Percentiles rank a stretch among this genome's conserved stretches.
Conservation (phyloP, 1,140 invertebrate species). For the Kradibia gibbosae region DNA sequence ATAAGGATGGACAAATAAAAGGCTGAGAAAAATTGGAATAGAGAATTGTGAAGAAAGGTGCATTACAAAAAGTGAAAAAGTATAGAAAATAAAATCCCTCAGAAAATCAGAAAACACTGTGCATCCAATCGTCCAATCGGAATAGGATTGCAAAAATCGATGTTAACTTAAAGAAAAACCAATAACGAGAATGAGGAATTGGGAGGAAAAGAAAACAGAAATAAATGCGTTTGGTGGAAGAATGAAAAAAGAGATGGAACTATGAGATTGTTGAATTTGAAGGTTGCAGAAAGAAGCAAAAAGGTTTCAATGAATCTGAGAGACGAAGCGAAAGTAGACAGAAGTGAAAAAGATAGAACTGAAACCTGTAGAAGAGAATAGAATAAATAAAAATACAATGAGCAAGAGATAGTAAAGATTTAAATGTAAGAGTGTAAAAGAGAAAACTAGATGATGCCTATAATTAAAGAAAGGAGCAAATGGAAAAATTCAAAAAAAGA, state of each 20-base stretch:
- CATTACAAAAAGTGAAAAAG: slow-evolving; percentile 32
- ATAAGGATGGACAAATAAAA: not conserved
- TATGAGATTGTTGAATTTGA: not conserved
- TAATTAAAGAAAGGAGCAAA: slow-evolving; percentile 10
- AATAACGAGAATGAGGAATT: slow-evolving; percentile 1
- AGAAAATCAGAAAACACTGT: slow-evolving; percentile 49
- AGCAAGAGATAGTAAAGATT: slow-evolving; percentile 18
- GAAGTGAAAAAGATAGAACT: slow-evolving; percentile 5
- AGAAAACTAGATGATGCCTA: not conserved
- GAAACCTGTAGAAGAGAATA: not conserved
- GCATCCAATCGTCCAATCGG: slow-evolving; percentile 42
- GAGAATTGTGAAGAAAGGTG: slow-evolving; percentile 5
- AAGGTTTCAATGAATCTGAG: not conserved
- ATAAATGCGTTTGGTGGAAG: slow-evolving; percentile 8
- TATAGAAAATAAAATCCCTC: slow-evolving; percentile 42
- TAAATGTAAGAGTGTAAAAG: slow-evolving; percentile 3
- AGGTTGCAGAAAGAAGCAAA: not conserved
- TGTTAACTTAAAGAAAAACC: slow-evolving; percentile 43
- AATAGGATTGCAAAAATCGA: slow-evolving; percentile 45
- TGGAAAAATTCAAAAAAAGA: not conserved
- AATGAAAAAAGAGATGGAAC: not conserved
- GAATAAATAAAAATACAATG: slow-evolving; percentile 38
- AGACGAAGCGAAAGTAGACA: not conserved
- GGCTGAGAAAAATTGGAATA: slow-evolving; percentile 18
- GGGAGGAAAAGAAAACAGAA: not conserved